These are phyloP conservation scores for Pteropus alecto DNA, from an alignment of 2,113 vertebrate species.

Conservation along the genomic window DNA sequence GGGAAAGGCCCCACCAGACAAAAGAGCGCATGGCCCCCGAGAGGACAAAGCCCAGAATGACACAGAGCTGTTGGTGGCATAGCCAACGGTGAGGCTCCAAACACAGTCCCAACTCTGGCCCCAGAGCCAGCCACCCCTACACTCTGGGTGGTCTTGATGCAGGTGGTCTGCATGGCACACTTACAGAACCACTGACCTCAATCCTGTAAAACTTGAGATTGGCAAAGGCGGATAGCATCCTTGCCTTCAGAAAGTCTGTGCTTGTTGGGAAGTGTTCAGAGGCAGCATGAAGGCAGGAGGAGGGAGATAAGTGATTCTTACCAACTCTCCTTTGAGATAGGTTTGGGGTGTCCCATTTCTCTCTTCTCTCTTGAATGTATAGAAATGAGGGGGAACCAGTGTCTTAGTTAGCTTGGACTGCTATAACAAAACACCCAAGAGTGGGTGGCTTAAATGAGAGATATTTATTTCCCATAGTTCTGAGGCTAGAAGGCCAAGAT, in stretches of 20 bases:
- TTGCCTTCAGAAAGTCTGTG: not conserved
- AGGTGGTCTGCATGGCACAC: not conserved
- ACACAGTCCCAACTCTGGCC: too few species aligned
- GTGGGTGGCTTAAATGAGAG: too few species aligned
- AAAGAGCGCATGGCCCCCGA: conserved; percentile 87
- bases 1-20: conserved; percentile 88
- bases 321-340: not conserved
- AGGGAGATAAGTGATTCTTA: not conserved
- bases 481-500: too few species aligned
- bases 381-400: not conserved
- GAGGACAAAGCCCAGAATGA: conserved; percentile 87
- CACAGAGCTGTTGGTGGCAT: conserved; percentile 81
- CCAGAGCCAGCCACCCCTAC: too few species aligned
- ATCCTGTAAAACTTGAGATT: not conserved
- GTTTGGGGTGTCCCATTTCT: not conserved
- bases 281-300: not conserved
- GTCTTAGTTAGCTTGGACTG: not conserved
- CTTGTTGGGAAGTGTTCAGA: not conserved
- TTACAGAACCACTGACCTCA: not conserved
- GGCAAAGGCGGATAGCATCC: not conserved
- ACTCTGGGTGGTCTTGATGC: not conserved
- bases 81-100: too few species aligned
- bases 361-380: not conserved
- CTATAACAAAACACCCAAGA: not conserved
- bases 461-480: too few species aligned